These are phyloP conservation scores for Spodoptera littoralis DNA, from an alignment of 2,888 invertebrate genomes.

Conservation along the genomic window DNA sequence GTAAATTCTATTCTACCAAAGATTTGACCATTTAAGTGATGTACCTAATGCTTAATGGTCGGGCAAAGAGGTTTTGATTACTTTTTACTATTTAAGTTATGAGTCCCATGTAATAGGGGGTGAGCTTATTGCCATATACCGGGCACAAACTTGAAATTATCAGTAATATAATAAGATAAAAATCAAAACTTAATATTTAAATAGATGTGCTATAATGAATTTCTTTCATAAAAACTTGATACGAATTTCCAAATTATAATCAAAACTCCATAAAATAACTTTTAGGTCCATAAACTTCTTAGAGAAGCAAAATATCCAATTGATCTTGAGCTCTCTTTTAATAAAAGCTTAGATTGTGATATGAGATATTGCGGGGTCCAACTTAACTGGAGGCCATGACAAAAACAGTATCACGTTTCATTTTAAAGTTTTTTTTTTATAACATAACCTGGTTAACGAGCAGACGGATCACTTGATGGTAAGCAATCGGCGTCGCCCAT, in stretches of 20 bases:
- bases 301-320: slow-evolving; percentile 51
- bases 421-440: slow-evolving; percentile 25
- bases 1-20: no score
- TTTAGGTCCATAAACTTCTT: slow-evolving; percentile 33
- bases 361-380: slow-evolving; percentile 11
- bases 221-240: slow-evolving; percentile 55
- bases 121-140: no score
- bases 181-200: slow-evolving; percentile 33
- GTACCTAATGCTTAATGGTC: no score
- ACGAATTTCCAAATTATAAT: slow-evolving; percentile 51
- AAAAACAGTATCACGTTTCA: slow-evolving; percentile 54
- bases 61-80: no score
- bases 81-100: no score
- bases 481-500: no score
- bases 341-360: slow-evolving; percentile 23
- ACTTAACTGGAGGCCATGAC: slow-evolving; percentile 37
- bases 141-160: no score
- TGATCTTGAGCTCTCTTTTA: slow-evolving; percentile 18
- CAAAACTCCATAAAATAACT: slow-evolving; percentile 57
- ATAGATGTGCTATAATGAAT: slow-evolving; percentile 36
- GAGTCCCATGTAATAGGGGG: no score
- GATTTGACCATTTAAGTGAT: no score
- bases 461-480: no score
- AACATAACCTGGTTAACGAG: no score
- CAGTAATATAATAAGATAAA: background rate